Percentiles rank a stretch among this genome's conserved stretches.
These are phyloP conservation scores for Miichthys miiuy DNA, from an alignment of 2,797 vertebrate genomes.

Conservation along the genomic window DNA sequence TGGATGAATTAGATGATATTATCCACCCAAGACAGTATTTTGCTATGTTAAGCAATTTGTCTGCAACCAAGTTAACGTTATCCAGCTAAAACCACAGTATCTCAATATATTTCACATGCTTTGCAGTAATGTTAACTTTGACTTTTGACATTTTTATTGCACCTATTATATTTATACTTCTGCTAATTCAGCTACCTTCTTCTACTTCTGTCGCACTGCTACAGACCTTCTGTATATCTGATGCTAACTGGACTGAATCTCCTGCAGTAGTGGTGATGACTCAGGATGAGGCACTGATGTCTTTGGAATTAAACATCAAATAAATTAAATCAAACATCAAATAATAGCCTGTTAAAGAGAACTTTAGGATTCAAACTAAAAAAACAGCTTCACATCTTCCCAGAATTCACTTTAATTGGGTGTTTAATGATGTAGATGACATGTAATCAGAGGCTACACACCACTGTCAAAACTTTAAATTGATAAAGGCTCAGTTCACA, in stretches of 20 bases:
- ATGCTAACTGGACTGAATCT: neutral
- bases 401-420: neutral
- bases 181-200: neutral
- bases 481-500: neutral
- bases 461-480: neutral
- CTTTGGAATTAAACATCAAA: constrained; percentile 6
- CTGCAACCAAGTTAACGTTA: no score
- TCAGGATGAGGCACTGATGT: neutral
- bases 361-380: neutral
- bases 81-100: no score
- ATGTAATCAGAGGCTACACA: neutral
- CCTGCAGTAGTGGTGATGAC: neutral
- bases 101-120: no score
- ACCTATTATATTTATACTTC: neutral
- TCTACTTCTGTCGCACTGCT: neutral
- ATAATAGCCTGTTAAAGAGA: no score
- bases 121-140: no score
- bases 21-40: no score
- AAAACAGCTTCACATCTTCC: constrained; percentile 2
- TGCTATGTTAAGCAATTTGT: no score
- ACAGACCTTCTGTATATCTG: neutral
- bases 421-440: constrained; percentile 6
- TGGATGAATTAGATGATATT: no score
- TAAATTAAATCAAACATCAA: no score
- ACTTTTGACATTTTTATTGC: neutral